A percentile compares a stretch with the other conserved stretches of the same genome.
Conservation (phyloP, 2,113 vertebrate species). For the Pomatostomus ruficeps region DNA sequence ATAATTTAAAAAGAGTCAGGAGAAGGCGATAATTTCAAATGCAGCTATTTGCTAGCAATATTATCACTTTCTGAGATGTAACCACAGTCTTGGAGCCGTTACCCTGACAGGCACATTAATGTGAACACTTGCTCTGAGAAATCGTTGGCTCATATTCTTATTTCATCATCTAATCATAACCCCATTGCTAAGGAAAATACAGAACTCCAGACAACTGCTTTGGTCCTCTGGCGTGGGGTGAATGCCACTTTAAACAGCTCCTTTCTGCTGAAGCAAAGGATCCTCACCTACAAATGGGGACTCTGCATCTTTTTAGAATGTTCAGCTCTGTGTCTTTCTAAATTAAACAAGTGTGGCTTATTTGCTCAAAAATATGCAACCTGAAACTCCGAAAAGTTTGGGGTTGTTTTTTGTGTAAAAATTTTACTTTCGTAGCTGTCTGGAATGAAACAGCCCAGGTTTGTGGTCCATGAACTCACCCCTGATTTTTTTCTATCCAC, state of each 20-base stretch:
- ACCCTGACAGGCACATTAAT: not conserved
- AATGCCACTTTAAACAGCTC: not conserved
- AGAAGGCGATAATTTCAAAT: not conserved
- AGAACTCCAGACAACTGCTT: not conserved
- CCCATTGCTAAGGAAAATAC: not conserved
- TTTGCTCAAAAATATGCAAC: not conserved
- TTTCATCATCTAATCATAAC: not conserved
- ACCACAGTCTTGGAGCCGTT: not conserved
- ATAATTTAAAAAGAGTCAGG: not conserved
- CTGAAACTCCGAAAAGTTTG: not conserved
- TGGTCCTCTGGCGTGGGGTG: not conserved
- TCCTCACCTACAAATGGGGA: not conserved
- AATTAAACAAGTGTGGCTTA: not conserved
- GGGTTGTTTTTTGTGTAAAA: accelerated
- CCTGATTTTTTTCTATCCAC: not conserved
- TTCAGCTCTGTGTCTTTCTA: not conserved
- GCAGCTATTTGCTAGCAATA: not conserved
- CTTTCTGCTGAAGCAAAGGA: not conserved
- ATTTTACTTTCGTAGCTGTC: not conserved
- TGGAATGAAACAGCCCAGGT: not conserved
- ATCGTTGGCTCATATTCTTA: not conserved
- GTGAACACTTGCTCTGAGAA: not conserved
- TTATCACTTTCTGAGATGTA: not conserved
- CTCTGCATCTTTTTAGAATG: not conserved
- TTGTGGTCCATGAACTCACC: not conserved